phyloP scores from a whole-genome alignment of 2,113 vertebrate species.

The Labeo catla region DNA sequence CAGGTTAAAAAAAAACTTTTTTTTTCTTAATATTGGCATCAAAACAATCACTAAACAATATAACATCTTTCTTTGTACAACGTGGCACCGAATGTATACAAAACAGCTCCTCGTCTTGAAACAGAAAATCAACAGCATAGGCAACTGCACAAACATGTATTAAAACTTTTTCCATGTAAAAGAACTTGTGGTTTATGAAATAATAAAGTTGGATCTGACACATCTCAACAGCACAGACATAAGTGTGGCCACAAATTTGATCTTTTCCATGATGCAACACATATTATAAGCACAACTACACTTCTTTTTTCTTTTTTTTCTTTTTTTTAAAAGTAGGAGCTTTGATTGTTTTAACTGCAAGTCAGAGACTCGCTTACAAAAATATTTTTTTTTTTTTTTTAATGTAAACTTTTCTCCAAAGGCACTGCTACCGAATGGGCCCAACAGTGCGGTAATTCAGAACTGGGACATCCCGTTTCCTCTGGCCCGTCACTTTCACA shows the following conservation, averaged over 20 bases:
- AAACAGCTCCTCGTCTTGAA: conserved; percentile 19
- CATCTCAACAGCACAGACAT: neutral
- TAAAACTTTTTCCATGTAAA: neutral
- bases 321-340: neutral
- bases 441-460: conserved; percentile 21
- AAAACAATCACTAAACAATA: conserved; percentile 30
- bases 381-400: conserved; percentile 54
- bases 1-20: conserved; percentile 3
- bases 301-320: neutral
- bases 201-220: neutral
- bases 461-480: neutral
- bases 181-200: neutral
- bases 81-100: conserved; percentile 46
- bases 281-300: neutral
- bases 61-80: conserved; percentile 35
- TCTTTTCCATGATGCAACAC: conserved; percentile 8
- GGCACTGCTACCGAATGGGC: conserved; percentile 52
- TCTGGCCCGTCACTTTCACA: conserved; percentile 23
- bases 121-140: conserved; percentile 36
- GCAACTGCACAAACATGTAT: conserved; percentile 22
- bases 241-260: neutral
- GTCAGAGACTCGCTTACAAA: conserved; percentile 51
- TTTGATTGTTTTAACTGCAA: conserved; percentile 26
- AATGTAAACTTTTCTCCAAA: conserved; percentile 57
- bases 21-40: conserved; percentile 9